Evolutionary conservation across 2,797 vertebrate species (phyloP).

Genomic region (Pogoniulus pusillus): DNA sequence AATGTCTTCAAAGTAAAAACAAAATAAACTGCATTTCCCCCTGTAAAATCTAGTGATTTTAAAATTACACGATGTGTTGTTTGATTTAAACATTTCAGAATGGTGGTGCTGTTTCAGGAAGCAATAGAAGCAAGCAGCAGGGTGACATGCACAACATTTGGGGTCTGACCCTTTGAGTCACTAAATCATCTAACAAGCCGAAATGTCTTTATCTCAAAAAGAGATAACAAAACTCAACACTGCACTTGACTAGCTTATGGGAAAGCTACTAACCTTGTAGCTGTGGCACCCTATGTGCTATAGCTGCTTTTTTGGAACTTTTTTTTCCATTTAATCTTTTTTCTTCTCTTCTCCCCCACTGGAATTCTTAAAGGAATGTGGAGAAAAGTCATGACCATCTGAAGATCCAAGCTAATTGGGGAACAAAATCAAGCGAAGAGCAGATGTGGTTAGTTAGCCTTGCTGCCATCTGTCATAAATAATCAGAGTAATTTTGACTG

Average conservation of each 20-base stretch:
- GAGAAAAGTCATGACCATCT: conserved; percentile 10
- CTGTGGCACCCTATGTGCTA: not conserved
- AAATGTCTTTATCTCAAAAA: not conserved
- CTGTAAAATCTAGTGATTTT: not conserved
- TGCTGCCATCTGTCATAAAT: conserved; percentile 57
- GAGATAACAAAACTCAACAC: not conserved
- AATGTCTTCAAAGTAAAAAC: not conserved
- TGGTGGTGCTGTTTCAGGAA: not conserved
- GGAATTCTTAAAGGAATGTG: conserved; percentile 20
- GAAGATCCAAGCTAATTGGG: conserved; percentile 53
- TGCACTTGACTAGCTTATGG: not conserved
- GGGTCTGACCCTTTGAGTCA: not conserved
- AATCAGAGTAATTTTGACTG: conserved; percentile 53
- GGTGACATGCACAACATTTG: not conserved
- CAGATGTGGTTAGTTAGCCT: conserved; percentile 58
- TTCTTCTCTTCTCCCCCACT: not conserved
- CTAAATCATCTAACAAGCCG: conserved; percentile 16
- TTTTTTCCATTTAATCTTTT: not conserved
- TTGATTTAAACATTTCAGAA: not conserved
- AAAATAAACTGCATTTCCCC: not conserved
- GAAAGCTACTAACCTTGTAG: not conserved
- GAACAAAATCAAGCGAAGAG: conserved; percentile 50
- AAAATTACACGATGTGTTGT: not conserved
- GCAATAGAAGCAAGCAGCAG: not conserved
- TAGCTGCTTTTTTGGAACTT: not conserved